phyloP scores from a whole-genome alignment of 2,797 vertebrate species.

The Momotus momota region DNA sequence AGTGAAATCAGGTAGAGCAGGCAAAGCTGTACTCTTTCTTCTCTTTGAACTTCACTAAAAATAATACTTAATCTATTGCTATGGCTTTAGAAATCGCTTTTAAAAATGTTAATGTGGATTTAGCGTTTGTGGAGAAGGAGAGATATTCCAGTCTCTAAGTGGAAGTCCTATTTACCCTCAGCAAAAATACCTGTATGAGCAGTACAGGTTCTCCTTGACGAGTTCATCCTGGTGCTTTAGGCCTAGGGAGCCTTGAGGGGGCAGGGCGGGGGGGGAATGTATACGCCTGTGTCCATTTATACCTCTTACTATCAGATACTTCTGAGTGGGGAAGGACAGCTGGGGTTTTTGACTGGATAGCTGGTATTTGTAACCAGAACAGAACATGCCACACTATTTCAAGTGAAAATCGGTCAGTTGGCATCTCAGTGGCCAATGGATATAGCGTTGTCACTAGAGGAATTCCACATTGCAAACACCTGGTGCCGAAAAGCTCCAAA shows the following conservation, averaged over 20 bases:
- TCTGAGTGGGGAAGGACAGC: neutral
- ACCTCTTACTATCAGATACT: neutral
- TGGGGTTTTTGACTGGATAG: neutral
- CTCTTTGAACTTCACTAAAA: slow-evolving; percentile 68
- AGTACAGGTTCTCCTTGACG: neutral
- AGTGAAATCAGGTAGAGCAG: slow-evolving; percentile 50
- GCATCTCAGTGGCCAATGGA: neutral
- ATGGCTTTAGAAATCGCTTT: slow-evolving; percentile 60
- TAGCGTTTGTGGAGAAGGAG: neutral
- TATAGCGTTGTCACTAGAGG: neutral
- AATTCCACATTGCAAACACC: neutral
- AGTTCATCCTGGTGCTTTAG: neutral
- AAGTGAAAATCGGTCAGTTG: neutral
- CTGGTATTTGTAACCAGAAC: neutral
- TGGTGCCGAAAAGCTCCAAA: neutral
- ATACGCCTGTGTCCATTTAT: neutral
- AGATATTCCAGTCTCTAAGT: neutral
- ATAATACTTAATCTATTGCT: slow-evolving; percentile 63
- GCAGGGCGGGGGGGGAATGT: too few species aligned
- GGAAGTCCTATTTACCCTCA: neutral
- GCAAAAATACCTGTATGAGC: neutral
- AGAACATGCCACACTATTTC: neutral
- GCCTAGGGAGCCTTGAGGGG: neutral
- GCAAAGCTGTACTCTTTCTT: slow-evolving; percentile 37
- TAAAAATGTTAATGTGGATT: slow-evolving; percentile 68